Conservation (phyloP, 23 tunicate species). For the Clavelina lepadiformis region DNA sequence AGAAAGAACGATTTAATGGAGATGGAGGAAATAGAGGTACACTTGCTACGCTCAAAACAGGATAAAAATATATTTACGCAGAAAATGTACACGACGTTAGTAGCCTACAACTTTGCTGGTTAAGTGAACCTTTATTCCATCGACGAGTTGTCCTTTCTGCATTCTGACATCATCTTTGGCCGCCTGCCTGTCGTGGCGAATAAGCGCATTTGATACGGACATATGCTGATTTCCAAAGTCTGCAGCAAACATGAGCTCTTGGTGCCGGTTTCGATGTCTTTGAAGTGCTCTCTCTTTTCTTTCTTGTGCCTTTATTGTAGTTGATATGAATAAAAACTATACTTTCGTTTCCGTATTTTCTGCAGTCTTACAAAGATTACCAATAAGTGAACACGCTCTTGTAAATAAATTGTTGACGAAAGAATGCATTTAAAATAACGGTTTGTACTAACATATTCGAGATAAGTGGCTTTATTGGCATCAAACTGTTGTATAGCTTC, state of each 20-base stretch:
- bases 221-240: slow-evolving; percentile 81
- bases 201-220: slow-evolving; percentile 76
- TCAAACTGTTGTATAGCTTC: slow-evolving; percentile 67
- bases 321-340: neutral
- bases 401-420: too few species aligned
- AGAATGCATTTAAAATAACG: neutral
- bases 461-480: slow-evolving; percentile 33
- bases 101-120: too few species aligned
- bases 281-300: slow-evolving; percentile 60
- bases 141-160: slow-evolving; percentile 52
- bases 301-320: slow-evolving; percentile 59
- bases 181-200: slow-evolving; percentile 80
- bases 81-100: too few species aligned
- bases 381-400: too few species aligned
- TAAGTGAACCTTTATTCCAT: slow-evolving; percentile 74
- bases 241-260: slow-evolving; percentile 60
- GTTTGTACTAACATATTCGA: slow-evolving; percentile 64
- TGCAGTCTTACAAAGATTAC: neutral
- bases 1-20: neutral
- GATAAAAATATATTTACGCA: too few species aligned
- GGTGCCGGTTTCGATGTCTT: slow-evolving; percentile 43
- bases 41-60: too few species aligned
- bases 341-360: neutral
- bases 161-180: slow-evolving; percentile 35
- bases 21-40: too few species aligned